These are phyloP conservation scores for Leptopilina boulardi DNA, from an alignment of 1,140 invertebrate genomes.

Conservation along the genomic window DNA sequence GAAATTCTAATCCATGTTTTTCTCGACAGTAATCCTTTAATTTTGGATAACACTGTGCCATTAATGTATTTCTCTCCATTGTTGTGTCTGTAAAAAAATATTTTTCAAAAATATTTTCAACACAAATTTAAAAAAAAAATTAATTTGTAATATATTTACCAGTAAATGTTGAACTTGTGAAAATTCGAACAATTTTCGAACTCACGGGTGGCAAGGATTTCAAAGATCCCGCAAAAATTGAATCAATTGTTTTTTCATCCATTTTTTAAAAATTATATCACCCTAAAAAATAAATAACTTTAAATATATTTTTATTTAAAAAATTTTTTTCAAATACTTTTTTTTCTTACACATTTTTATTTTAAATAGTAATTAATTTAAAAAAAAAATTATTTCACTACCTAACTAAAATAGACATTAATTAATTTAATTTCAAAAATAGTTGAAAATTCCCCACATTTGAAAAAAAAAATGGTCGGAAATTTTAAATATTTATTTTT, in stretches of 20 bases:
- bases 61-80: constrained; percentile 97
- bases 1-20: constrained; percentile 98
- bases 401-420: background rate
- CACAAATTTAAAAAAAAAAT: background rate
- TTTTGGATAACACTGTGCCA: constrained; percentile 98
- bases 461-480: background rate
- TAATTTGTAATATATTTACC: constrained; percentile 79
- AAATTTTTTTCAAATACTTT: background rate
- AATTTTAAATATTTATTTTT: background rate
- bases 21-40: constrained; percentile 98
- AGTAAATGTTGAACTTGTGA: constrained; percentile 99
- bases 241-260: constrained; percentile 93
- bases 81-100: constrained; percentile 88
- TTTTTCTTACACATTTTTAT: too few species aligned
- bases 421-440: background rate
- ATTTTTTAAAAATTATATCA: constrained; percentile 73
- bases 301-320: background rate
- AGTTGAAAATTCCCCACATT: background rate
- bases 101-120: background rate
- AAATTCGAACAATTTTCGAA: constrained; percentile 98
- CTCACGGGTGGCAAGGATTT: constrained; percentile 94
- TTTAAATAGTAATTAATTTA: background rate
- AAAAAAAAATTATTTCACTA: background rate
- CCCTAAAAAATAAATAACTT: background rate
- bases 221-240: constrained; percentile 92